These are phyloP conservation scores for Spea bombifrons DNA, from an alignment of 2,113 vertebrate genomes.

Conservation along the genomic window DNA sequence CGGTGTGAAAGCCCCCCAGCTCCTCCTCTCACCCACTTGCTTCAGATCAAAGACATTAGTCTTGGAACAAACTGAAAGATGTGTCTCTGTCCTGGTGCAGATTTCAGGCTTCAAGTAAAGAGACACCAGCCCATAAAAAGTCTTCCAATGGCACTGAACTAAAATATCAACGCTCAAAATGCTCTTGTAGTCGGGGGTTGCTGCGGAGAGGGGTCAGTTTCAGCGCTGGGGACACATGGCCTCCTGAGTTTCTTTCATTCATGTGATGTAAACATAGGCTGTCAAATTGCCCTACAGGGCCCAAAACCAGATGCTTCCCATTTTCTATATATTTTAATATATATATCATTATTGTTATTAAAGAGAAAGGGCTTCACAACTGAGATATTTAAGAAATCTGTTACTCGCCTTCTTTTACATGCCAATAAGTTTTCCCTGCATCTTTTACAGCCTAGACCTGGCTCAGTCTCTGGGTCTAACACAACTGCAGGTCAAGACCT, in stretches of 20 bases:
- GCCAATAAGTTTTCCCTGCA: background rate
- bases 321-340: too few species aligned
- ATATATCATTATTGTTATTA: too few species aligned
- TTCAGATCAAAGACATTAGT: constrained; percentile 34
- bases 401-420: too few species aligned
- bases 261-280: too few species aligned
- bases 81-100: constrained; percentile 6
- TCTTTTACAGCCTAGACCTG: constrained; percentile 80
- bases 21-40: constrained; percentile 14
- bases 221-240: too few species aligned
- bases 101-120: constrained; percentile 8
- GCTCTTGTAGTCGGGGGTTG: too few species aligned
- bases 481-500: constrained; percentile 98
- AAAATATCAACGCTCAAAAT: background rate
- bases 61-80: constrained; percentile 29
- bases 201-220: too few species aligned
- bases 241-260: too few species aligned
- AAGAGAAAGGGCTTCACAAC: too few species aligned
- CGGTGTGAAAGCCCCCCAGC: constrained; percentile 17
- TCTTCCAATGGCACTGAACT: background rate
- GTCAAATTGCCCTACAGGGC: too few species aligned
- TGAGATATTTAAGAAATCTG: too few species aligned
- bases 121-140: background rate
- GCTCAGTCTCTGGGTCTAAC: constrained; percentile 93
- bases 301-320: too few species aligned